These are phyloP conservation scores for Drosophila fuyamai DNA, from an alignment of 1,140 invertebrate species.

Conservation along the genomic window DNA sequence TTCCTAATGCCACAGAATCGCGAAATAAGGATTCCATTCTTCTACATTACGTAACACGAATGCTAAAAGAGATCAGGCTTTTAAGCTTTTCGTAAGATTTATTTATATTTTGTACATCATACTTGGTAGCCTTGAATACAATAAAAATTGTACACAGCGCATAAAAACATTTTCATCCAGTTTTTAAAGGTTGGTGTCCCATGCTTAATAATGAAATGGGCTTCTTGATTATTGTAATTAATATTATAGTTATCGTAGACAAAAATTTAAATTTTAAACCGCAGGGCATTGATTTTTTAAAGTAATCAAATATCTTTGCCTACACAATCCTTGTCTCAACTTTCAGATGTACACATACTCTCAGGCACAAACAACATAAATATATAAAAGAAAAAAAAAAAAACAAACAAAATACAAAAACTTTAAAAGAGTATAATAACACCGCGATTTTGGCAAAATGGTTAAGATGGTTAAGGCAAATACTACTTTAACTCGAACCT, in stretches of 20 bases:
- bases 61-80: constrained; percentile 57
- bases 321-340: neutral
- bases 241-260: no score
- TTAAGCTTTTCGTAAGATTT: constrained; percentile 66
- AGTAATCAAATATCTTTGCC: neutral
- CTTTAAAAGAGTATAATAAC: neutral
- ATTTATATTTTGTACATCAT: constrained; percentile 17
- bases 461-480: neutral
- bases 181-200: no score
- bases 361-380: neutral
- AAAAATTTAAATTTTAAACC: no score
- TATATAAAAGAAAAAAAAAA: constrained; percentile 1
- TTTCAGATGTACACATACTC: constrained; percentile 1
- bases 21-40: constrained; percentile 65
- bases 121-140: neutral
- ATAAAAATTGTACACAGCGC: neutral
- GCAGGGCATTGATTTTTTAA: neutral
- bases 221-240: no score
- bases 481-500: neutral
- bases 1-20: constrained; percentile 50
- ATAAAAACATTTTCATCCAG: no score
- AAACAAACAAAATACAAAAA: neutral
- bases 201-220: no score
- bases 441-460: neutral
- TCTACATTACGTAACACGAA: constrained; percentile 48